Evolutionary conservation across 2,888 invertebrate genomes (phyloP).

Genomic region (Bombylius major): DNA sequence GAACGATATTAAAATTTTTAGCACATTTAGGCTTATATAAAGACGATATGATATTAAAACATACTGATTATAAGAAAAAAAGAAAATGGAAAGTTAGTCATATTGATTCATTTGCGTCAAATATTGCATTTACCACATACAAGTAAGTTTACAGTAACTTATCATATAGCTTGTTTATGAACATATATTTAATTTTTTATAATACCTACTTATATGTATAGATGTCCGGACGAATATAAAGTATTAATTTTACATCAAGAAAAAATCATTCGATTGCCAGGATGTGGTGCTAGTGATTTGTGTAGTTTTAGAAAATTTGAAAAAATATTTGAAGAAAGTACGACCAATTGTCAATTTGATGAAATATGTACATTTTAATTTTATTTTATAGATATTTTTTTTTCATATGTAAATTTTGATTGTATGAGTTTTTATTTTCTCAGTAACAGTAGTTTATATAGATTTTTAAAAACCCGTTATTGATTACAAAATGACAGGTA

Average conservation of each 20-base stretch:
- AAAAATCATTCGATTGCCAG: conserved; percentile 50
- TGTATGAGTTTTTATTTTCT: too few species aligned
- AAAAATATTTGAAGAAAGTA: conserved; percentile 44
- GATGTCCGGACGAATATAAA: conserved; percentile 39
- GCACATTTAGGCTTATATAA: conserved; percentile 60
- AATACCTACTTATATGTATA: conserved; percentile 22
- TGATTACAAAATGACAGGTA: too few species aligned
- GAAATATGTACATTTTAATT: conserved; percentile 43
- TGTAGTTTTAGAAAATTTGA: conserved; percentile 50
- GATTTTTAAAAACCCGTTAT: too few species aligned
- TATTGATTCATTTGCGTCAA: conserved; percentile 69
- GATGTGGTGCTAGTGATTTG: conserved; percentile 49
- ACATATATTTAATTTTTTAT: conserved; percentile 2
- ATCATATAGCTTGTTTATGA: neutral
- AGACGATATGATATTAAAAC: conserved; percentile 47
- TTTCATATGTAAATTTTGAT: too few species aligned
- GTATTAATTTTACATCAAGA: conserved; percentile 67
- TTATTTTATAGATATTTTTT: too few species aligned
- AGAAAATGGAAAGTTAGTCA: conserved; percentile 47
- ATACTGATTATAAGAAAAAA: conserved; percentile 37
- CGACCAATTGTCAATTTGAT: conserved; percentile 52
- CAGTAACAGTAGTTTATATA: too few species aligned
- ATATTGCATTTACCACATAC: conserved; percentile 62
- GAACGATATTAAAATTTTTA: conserved; percentile 62
- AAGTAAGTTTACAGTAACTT: conserved; percentile 41